Evolutionary conservation across 2,888 invertebrate species (phyloP), one percentile per base, ranked within the genome.

Genomic region (Erebia epiphron): DNA sequence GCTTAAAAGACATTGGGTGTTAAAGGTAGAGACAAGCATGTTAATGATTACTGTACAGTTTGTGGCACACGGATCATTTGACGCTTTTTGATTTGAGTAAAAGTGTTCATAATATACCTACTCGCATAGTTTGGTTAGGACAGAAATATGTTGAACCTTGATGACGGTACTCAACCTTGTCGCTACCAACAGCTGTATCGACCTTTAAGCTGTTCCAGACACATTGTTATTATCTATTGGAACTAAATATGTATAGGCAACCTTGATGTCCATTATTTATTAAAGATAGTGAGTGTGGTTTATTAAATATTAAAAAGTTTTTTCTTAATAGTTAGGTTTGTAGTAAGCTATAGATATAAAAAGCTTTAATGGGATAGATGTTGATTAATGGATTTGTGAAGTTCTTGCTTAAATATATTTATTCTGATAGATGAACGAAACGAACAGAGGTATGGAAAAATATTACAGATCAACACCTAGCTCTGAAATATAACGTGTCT

Each of bases 141-240:
- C 82, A 79, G 80, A 82, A 86, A 88, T 88, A 88, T 88, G 88
- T 85, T 77, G 79, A 85, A 90, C 90, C 90, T 91, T 90, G 89
- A 88, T 91, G 91, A 90, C 92, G 90, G 81, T 87, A 87, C 86
- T 88, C 87, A 89, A 89, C 92, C 92, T 92, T 89, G 92, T 81
- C 80, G 71, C 75, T 79, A 82, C 84, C 86, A 88, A 87, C 86
- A 87, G 81, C 83, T 83, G 76, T 79, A 82, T 79, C 81, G 84
- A 82, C 85, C 86, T 87, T 80, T 79, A 70, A 76, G 75, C 75
- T 80, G 79, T 80, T 79, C 63, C 71, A 71, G 68, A 71, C 66
- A 62, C 56, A 56, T 77, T 81, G 84, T 84, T 78, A 79, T 78
- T 79, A 78, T 82, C 80, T 79, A 57, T 57, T 49, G 49, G 26